A percentile compares a stretch with the other conserved stretches of the same genome.
Conservation (phyloP, 2,888 invertebrate species). For the Athripsodes cinereus region DNA sequence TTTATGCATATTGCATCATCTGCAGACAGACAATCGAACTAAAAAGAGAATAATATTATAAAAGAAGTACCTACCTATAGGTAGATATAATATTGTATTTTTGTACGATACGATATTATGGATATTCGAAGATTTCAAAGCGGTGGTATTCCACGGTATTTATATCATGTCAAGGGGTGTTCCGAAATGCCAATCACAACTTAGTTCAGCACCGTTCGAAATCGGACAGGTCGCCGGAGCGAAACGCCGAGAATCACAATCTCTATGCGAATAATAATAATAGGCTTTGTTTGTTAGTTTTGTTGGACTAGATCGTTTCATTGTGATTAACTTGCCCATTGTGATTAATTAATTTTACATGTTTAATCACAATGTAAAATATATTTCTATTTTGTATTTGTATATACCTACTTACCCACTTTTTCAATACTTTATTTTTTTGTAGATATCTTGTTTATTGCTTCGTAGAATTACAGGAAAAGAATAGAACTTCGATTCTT, state of each 20-base stretch:
- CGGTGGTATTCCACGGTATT: slow-evolving; percentile 6
- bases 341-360: too few relatives aligned
- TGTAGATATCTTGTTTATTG: too few relatives aligned
- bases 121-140: not conserved
- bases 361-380: not conserved
- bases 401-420: not conserved
- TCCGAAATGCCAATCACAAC: slow-evolving; percentile 7
- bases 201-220: slow-evolving; percentile 5
- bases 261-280: not conserved
- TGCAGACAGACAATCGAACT: too few relatives aligned
- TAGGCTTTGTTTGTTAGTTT: not conserved
- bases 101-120: not conserved
- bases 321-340: too few relatives aligned
- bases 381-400: not conserved
- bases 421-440: not conserved
- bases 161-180: slow-evolving; percentile 5
- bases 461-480: too few relatives aligned
- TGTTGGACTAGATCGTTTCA: too few relatives aligned
- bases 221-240: not conserved
- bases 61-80: too few relatives aligned
- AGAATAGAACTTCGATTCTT: too few relatives aligned
- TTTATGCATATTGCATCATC: too few relatives aligned
- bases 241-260: not conserved
- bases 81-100: not conserved
- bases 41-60: too few relatives aligned